phyloP scores from a whole-genome alignment of 2,888 invertebrate genomes.

The Hoplodrina ambigua region DNA sequence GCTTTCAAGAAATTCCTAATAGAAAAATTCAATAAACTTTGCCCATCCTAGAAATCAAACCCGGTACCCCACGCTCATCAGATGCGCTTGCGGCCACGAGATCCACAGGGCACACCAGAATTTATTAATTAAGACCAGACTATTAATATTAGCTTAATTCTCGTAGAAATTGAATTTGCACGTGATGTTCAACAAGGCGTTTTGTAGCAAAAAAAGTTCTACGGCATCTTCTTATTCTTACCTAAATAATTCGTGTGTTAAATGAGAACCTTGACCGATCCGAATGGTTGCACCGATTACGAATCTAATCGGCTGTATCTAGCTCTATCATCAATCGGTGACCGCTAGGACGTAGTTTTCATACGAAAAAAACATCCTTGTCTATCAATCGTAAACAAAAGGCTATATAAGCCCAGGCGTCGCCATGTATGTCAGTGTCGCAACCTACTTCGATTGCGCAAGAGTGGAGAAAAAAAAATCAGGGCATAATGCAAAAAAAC shows the following conservation, averaged over 20 bases:
- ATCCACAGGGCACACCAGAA: too few species aligned
- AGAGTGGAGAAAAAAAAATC: slow-evolving; percentile 70
- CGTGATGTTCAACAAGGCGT: too few species aligned
- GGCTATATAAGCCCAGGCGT: slow-evolving; percentile 82
- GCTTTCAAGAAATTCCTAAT: too few species aligned
- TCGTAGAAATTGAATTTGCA: too few species aligned
- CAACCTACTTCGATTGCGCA: slow-evolving; percentile 86
- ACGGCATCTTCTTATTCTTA: background rate
- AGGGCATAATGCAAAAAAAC: slow-evolving; percentile 77
- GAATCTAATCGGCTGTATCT: slow-evolving; percentile 72
- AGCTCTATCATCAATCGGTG: slow-evolving; percentile 64
- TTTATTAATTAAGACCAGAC: too few species aligned
- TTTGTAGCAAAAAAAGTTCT: too few species aligned
- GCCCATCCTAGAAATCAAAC: too few species aligned
- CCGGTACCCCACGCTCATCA: too few species aligned
- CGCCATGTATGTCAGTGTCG: slow-evolving; percentile 89
- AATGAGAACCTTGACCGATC: slow-evolving; percentile 79
- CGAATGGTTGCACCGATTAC: slow-evolving; percentile 79
- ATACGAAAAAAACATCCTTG: slow-evolving; percentile 80
- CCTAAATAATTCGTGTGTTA: slow-evolving; percentile 23
- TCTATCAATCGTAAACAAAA: slow-evolving; percentile 75
- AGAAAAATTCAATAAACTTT: too few species aligned
- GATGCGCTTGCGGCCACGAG: too few species aligned
- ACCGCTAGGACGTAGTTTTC: slow-evolving; percentile 68
- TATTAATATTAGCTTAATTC: too few species aligned